Conservation (phyloP, 2,113 vertebrate species). For the Gnathonemus echidnorhynchus region DNA sequence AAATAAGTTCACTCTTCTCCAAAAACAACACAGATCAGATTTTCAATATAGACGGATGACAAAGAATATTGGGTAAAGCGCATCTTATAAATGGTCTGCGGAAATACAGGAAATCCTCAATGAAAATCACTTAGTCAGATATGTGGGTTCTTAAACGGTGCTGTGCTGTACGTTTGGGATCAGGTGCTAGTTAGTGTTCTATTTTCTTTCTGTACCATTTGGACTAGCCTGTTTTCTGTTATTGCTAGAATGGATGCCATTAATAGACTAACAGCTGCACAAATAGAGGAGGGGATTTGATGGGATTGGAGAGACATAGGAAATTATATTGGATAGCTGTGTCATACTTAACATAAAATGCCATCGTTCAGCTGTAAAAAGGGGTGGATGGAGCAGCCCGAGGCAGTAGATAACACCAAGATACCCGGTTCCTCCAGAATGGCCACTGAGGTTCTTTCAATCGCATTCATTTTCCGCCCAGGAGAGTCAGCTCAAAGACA, state of each 20-base stretch:
- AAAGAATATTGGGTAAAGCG: background rate
- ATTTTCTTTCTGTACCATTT: constrained; percentile 11
- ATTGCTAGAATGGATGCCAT: constrained; percentile 22
- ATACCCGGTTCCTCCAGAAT: background rate
- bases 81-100: background rate
- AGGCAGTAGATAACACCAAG: background rate
- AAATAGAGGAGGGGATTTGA: constrained; percentile 59
- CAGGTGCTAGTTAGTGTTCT: constrained; percentile 15
- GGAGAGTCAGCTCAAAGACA: background rate
- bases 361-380: background rate
- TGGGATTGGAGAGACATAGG: constrained; percentile 4
- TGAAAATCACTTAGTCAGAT: background rate
- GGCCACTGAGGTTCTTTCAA: background rate
- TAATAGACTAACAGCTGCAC: constrained; percentile 71
- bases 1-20: background rate
- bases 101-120: background rate
- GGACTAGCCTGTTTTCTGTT: background rate
- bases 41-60: background rate
- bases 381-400: background rate
- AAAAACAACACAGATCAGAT: background rate
- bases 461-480: background rate
- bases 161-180: constrained; percentile 40
- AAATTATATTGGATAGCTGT: background rate
- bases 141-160: background rate
- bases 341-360: background rate